Evolutionary conservation across 1,140 invertebrate genomes (phyloP), one percentile per base, ranked within the genome.

Genomic region (Limonius californicus): DNA sequence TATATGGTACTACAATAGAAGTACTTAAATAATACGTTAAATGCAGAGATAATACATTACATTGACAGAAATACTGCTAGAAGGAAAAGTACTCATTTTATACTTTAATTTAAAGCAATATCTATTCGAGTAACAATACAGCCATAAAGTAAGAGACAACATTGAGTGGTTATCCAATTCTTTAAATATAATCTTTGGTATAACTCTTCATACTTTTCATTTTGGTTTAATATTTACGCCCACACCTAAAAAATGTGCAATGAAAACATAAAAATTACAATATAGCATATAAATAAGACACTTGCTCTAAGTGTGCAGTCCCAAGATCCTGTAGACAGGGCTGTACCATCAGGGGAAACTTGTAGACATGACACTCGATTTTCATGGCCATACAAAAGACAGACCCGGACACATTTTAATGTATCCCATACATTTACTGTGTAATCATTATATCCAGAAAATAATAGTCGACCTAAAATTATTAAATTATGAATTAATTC

Each of bases 351-450:
- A 21, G 97, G 97, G 50, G 96, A 96, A 14, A 97, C 90, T 77
- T 92, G 89, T 53, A 99, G 81, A 82, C 92, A 95, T 58, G 94
- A 94, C 16, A 99, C 94, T 71, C 96, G 83, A 79, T 99, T 99
- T 81, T 99, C 98, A 80, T 99, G 98, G 0, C 96, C 97, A 76
- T 97, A 98, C 19, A 99, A 81, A 61, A 98, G 86, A 72, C 90
- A 90, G 12, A 98, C 87, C 59, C 98, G 83, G 55, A 86, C 85
- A 74, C 90, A 96, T 75, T 99, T 99, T 23, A 99, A 79, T 14
- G 95, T 94, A 80, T 99, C 98, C 98, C 98, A 99, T 12, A 98
- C 89, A 80, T 98, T 96, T 18, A 99, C 92, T 15, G 95, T 98
- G 77, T 99, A 98, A 80, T 99, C 98, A 79, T 97, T 97, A 81